Conservation (phyloP, 1,140 invertebrate genomes). For the Sesamia nonagrioides region DNA sequence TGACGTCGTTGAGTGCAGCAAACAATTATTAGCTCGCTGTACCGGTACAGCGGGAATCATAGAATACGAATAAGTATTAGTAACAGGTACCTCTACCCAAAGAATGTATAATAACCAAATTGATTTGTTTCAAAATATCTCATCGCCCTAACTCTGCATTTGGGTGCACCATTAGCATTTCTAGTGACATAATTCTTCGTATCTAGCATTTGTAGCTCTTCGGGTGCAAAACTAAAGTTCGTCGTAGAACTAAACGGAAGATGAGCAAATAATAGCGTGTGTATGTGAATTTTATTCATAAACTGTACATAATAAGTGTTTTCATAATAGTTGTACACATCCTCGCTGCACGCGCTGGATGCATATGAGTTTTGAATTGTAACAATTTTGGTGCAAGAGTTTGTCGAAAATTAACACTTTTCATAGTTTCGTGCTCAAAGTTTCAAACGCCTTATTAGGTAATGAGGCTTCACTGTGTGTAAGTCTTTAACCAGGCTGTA, state of each 20-base stretch:
- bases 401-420: not conserved
- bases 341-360: not conserved
- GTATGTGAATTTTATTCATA: conserved; percentile 52
- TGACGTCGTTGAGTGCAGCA: too few species aligned
- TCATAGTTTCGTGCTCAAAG: too few species aligned
- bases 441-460: too few species aligned
- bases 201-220: conserved; percentile 52
- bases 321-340: conserved; percentile 38
- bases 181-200: not conserved
- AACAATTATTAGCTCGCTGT: too few species aligned
- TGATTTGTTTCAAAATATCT: too few species aligned
- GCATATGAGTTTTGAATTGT: not conserved
- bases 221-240: conserved; percentile 44
- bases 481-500: too few species aligned
- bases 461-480: too few species aligned
- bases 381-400: not conserved
- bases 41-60: too few species aligned
- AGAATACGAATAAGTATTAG: too few species aligned
- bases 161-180: not conserved
- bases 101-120: too few species aligned
- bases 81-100: too few species aligned
- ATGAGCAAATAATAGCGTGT: conserved; percentile 53
- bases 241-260: conserved; percentile 48
- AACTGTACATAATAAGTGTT: conserved; percentile 35
- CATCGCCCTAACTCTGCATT: too few species aligned